These are phyloP conservation scores for Lordiphosa fenestrarum DNA, from an alignment of 2,888 invertebrate species.

Conservation along the genomic window DNA sequence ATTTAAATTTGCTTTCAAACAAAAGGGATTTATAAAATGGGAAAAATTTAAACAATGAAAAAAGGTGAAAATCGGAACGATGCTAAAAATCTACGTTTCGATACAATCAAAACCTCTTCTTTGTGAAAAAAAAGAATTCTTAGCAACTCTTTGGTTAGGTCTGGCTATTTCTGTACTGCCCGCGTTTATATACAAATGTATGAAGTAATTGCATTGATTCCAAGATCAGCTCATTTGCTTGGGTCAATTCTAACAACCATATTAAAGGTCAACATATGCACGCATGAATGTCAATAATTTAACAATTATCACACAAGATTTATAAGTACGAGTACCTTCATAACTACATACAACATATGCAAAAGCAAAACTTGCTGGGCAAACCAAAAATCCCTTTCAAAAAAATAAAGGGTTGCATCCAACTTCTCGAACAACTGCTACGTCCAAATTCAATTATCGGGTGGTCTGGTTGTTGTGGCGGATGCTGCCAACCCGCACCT, in stretches of 20 bases:
- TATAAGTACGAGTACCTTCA: background rate
- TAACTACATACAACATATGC: conserved; percentile 45
- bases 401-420: conserved; percentile 51
- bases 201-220: background rate
- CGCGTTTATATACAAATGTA: too few relatives aligned
- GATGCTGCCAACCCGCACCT: conserved; percentile 8
- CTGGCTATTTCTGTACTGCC: too few relatives aligned
- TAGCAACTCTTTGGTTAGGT: too few relatives aligned
- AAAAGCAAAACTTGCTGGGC: conserved; percentile 44
- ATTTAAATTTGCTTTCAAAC: too few relatives aligned
- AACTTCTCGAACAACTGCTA: conserved; percentile 16
- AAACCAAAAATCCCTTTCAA: background rate
- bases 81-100: too few relatives aligned
- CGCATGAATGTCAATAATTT: conserved; percentile 1
- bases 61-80: too few relatives aligned
- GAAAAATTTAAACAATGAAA: too few relatives aligned
- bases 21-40: too few relatives aligned
- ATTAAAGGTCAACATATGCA: conserved; percentile 9
- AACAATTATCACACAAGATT: too few relatives aligned
- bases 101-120: too few relatives aligned
- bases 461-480: conserved; percentile 13
- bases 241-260: conserved; percentile 18
- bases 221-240: conserved; percentile 15
- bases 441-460: conserved; percentile 60
- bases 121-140: too few relatives aligned